A percentile compares a stretch with the other conserved stretches of the same genome.
phyloP scores from a whole-genome alignment of 2,113 vertebrate species.

The Isichthys henryi region DNA sequence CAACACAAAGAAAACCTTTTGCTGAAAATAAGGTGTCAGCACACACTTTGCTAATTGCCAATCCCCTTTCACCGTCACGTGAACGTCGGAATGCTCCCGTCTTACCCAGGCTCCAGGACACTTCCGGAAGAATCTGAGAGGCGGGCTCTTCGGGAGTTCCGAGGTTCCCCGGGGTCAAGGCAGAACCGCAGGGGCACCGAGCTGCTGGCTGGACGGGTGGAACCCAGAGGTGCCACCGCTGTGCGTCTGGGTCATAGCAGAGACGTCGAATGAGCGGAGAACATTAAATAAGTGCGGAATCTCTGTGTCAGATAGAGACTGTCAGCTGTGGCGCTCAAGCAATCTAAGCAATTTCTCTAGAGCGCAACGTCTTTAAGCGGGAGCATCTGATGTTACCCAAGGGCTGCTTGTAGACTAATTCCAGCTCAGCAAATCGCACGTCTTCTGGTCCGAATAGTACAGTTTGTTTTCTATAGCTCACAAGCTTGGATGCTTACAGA shows the following conservation, averaged over 20 bases:
- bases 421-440: conserved; percentile 26
- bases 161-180: neutral
- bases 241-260: neutral
- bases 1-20: neutral
- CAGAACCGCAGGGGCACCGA: neutral
- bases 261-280: neutral
- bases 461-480: conserved; percentile 14
- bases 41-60: neutral
- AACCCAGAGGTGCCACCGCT: neutral
- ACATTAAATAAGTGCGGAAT: neutral
- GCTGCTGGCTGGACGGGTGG: neutral
- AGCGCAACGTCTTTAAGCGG: conserved; percentile 8
- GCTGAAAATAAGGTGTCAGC: neutral
- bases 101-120: neutral
- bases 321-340: neutral
- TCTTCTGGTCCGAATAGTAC: conserved; percentile 15
- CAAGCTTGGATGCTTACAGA: neutral
- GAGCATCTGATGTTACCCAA: conserved; percentile 26
- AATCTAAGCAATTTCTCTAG: neutral
- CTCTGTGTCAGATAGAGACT: neutral
- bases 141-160: neutral
- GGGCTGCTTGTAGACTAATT: conserved; percentile 23
- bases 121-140: neutral
- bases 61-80: neutral
- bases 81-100: neutral